A percentile compares a stretch with the other conserved stretches of the same genome.
These are phyloP conservation scores for Dryocosmus kuriphilus DNA, from an alignment of 2,888 invertebrate species.

Conservation along the genomic window DNA sequence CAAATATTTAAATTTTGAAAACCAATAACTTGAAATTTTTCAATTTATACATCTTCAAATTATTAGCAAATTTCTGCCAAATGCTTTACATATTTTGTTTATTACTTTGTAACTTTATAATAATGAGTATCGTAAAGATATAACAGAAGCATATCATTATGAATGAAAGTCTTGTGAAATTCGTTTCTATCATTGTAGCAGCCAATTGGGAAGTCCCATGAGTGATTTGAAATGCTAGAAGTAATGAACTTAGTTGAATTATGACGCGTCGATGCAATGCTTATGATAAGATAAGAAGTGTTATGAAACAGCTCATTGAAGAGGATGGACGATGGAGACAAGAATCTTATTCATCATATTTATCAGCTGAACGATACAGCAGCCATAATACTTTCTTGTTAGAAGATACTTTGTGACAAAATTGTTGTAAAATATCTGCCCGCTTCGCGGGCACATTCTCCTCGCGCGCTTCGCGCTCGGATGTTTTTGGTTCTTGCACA, in stretches of 20 bases:
- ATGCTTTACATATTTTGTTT: too few relatives aligned
- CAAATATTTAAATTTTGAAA: neutral
- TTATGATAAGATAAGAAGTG: constrained; percentile 34
- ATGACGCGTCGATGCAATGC: neutral
- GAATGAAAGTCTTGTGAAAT: constrained; percentile 2
- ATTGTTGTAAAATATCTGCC: too few relatives aligned
- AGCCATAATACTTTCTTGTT: neutral
- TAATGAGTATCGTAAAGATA: too few relatives aligned
- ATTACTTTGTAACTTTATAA: too few relatives aligned
- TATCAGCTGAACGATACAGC: neutral
- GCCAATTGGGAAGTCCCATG: constrained; percentile 11
- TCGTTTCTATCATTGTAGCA: neutral
- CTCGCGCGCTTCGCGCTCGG: too few relatives aligned
- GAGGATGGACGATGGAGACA: constrained; percentile 1
- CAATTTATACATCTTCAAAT: too few relatives aligned
- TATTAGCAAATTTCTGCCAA: too few relatives aligned
- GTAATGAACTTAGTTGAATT: constrained; percentile 28
- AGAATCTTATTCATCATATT: neutral
- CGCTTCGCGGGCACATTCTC: too few relatives aligned
- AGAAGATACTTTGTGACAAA: too few relatives aligned
- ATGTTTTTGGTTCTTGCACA: too few relatives aligned
- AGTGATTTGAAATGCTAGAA: neutral
- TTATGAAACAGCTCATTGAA: constrained; percentile 24
- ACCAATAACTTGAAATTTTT: too few relatives aligned
- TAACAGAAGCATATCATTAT: neutral